Evolutionary conservation across 2,888 invertebrate species (phyloP), one percentile per base, ranked within the genome.

Genomic region (Vandiemenella viatica): DNA sequence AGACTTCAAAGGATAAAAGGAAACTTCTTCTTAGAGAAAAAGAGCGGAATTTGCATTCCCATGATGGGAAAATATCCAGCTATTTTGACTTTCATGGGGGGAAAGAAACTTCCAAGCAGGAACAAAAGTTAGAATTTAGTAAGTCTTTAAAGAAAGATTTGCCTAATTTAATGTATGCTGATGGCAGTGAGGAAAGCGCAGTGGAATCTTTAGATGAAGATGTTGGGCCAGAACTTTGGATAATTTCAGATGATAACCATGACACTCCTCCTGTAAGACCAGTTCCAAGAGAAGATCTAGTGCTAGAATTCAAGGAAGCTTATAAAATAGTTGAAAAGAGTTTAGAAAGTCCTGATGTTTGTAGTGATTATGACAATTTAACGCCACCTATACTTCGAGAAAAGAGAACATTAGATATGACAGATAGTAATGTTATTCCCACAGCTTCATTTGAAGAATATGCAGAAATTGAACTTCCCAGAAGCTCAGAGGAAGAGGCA

Each of bases 381-480:
- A 51, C 62, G 42, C 65, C 66, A 3, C 65, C 65, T 2, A 65
- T 66, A 47, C 15, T 42, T n/a, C 18, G 42, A 13, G 32, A 10
- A 3, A 32, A 32, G n/a, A 13, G 13, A 32, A 42, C 19, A 13
- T 21, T 20, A 5, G n/a, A n/a, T n/a, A 18, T 13, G n/a, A 20
- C 18, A 8, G 32, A 32, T 32, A 4, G 10, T 13, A 32, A 32
- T 32, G 4, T 32, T 13, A 32, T 32, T 2, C 32, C 32, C 3
- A 32, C 32, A 13, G 32, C 32, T 13, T 42, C 42, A 19, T 42
- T 42, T 20, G 42, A 42, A 20, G 42, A 42, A 8, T 16, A 42
- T 20, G 42, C 19, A 13, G 19, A 16, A 3, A 19, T 18, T 13
- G 42, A 20, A 13, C 8, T 13, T n/a, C 42, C 42, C 4, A 20